A percentile compares a stretch with the other conserved stretches of the same genome.
Conservation (phyloP, 2,113 vertebrate genomes). For the Anthoscopus minutus region DNA sequence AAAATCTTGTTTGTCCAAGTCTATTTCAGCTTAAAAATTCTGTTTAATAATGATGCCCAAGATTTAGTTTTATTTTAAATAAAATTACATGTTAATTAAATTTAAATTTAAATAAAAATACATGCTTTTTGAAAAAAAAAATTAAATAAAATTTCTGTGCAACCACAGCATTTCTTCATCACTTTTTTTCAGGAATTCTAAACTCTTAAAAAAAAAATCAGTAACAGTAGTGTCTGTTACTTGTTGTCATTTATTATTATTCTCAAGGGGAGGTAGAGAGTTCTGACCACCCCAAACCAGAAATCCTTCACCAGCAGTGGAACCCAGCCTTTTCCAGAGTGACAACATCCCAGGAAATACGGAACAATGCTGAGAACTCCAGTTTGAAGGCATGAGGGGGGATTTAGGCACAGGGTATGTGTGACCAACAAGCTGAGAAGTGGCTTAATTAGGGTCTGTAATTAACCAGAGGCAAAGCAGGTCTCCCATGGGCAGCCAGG, state of each 20-base stretch:
- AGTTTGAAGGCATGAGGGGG: not conserved
- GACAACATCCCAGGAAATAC: not conserved
- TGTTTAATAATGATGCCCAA: not conserved
- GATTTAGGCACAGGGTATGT: not conserved
- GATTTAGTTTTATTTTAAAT: not conserved
- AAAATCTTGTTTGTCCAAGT: not conserved
- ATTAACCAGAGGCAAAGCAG: not conserved
- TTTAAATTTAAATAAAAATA: too few species aligned
- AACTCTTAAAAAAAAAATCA: not conserved
- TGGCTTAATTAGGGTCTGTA: not conserved
- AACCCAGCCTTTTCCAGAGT: not conserved
- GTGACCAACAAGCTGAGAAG: not conserved
- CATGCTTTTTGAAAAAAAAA: not conserved
- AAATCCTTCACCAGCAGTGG: not conserved
- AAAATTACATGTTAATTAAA: too few species aligned
- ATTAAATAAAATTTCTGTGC: not conserved
- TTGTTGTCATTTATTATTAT: not conserved
- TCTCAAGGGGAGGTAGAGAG: not conserved
- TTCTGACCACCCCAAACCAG: not conserved
- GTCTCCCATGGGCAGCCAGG: not conserved
- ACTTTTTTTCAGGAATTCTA: not conserved
- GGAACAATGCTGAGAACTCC: not conserved
- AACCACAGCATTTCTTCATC: not conserved
- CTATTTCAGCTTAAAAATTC: not conserved
- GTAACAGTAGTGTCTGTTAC: not conserved